Percentiles rank a stretch among this genome's conserved stretches.
phyloP scores from a whole-genome alignment of 2,113 vertebrate species.

The Ariopsis seemanni region DNA sequence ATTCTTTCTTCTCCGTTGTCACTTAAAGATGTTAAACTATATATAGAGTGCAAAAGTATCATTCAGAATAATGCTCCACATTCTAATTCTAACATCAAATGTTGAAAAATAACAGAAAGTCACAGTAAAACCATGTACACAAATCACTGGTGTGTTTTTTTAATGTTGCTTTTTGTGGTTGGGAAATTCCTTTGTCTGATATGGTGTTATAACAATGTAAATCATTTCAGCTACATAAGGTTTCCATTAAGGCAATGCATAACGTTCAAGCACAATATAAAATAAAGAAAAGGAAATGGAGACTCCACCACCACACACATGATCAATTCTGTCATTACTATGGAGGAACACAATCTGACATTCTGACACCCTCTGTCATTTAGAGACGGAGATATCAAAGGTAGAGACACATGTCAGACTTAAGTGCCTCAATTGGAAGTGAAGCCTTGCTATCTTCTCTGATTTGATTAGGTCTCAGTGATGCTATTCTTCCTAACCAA shows the following conservation, averaged over 20 bases:
- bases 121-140: not conserved
- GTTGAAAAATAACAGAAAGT: not conserved
- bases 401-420: constrained; percentile 58
- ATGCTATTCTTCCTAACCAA: constrained; percentile 31
- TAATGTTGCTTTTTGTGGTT: not conserved
- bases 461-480: constrained; percentile 70
- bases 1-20: not conserved
- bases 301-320: not conserved
- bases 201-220: not conserved
- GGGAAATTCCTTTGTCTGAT: not conserved
- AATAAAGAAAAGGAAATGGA: constrained; percentile 5
- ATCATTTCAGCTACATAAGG: not conserved
- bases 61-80: not conserved
- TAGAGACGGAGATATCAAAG: constrained; percentile 38
- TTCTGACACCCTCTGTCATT: constrained; percentile 19
- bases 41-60: not conserved
- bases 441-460: constrained; percentile 70
- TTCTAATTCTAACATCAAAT: not conserved
- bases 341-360: constrained; percentile 4
- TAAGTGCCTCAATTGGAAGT: constrained; percentile 63
- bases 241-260: not conserved
- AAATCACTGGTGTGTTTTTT: not conserved
- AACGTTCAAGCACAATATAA: not conserved
- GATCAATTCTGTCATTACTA: constrained; percentile 11
- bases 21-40: not conserved